Evolutionary conservation across 2,888 invertebrate species (phyloP), one percentile per base, ranked within the genome.

Genomic region (Diarsia dahlii): DNA sequence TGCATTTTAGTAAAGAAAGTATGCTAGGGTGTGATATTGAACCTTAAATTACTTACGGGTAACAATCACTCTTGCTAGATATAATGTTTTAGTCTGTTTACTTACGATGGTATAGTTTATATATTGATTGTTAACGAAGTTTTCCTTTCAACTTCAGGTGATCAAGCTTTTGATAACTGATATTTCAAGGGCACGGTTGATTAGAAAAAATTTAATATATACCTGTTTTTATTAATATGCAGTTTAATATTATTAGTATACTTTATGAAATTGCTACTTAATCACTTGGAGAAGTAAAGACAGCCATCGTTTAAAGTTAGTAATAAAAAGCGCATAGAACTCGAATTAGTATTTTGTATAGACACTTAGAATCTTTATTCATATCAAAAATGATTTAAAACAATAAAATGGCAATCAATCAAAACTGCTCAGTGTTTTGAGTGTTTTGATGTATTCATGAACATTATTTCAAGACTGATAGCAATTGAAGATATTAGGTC

Each of bases 271-370:
- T 75, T 54, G 54, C 69, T 85, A 78, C 71, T 81, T 67, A 76
- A 76, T 67, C 58, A 58, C 76, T 72, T 78, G 79, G 48, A 74
- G 72, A 83, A 75, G 71, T 87, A 74, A 85, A 81, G 81, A 84
- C 74, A 86, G 84, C 86, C 86, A 86, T 84, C 75, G 39, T 76
- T 77, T 79, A 74, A 81, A 87, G 65, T 81, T 70, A 75, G 65
- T 67, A 71, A 70, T 68, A 74, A 81, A 81, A 66, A 81, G 71
- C 67, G 74, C 64, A 71, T 67, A 71, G n/a, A 60, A 73, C 45
- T 71, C 60, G 48, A 62, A 78, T 65, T 34, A 71, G 52, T 58
- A 45, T 45, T 54, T 65, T 39, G n/a, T 56, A 71, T 64, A 72
- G 34, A 64, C 80, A 78, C 48, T 46, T 76, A 52, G 28, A 28